Conservation (phyloP, 2,888 invertebrate genomes). For the Hoplodrina ambigua region DNA sequence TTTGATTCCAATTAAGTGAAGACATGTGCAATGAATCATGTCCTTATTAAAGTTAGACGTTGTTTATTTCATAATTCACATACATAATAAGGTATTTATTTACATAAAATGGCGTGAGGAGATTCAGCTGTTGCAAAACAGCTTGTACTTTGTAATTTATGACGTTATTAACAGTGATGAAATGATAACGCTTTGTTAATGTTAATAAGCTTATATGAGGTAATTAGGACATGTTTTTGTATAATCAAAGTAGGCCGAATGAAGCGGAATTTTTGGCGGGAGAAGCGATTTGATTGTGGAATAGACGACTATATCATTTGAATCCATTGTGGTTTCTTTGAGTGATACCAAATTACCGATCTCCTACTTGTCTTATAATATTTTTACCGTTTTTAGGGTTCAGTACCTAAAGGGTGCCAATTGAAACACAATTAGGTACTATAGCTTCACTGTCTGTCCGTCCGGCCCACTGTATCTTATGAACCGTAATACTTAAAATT, state of each 20-base stretch:
- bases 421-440: too few species aligned
- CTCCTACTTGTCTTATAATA: too few species aligned
- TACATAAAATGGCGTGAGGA: slow-evolving; percentile 58
- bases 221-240: slow-evolving; percentile 23
- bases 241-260: background rate
- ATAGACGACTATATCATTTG: too few species aligned
- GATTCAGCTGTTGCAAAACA: slow-evolving; percentile 48
- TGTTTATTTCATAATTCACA: slow-evolving; percentile 57
- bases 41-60: slow-evolving; percentile 34
- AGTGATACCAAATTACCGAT: background rate
- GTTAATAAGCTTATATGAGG: slow-evolving; percentile 42
- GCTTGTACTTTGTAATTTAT: slow-evolving; percentile 63
- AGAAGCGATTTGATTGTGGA: background rate
- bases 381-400: background rate
- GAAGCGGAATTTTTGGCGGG: background rate
- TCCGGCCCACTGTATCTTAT: too few species aligned
- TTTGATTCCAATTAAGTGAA: slow-evolving; percentile 52
- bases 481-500: too few species aligned
- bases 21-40: slow-evolving; percentile 44
- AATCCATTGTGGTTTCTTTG: background rate
- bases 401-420: too few species aligned
- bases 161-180: slow-evolving; percentile 56
- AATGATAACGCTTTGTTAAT: slow-evolving; percentile 55
- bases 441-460: too few species aligned
- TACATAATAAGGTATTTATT: slow-evolving; percentile 66